These are phyloP conservation scores for Pocillopora damicornis DNA, from an alignment of 64 coral and sea anemone genomes.

Conservation along the genomic window DNA sequence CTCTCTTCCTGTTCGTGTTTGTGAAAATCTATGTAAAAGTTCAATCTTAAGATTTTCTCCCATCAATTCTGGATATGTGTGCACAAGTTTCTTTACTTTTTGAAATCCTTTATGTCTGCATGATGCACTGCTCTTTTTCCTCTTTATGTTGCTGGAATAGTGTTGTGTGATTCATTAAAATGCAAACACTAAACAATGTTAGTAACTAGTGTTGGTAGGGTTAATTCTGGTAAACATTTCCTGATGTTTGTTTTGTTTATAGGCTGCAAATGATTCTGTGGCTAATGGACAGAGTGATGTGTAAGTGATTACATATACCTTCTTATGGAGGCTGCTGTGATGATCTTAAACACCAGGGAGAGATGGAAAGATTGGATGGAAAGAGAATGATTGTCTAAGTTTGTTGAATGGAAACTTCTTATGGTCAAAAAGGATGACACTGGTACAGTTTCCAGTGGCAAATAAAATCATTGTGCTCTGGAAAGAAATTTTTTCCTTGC, in stretches of 20 bases:
- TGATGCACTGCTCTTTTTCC: not conserved
- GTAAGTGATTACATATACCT: not conserved
- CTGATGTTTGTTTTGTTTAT: not conserved
- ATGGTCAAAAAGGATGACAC: too few relatives aligned
- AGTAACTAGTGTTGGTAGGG: too few relatives aligned
- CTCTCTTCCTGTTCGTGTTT: not conserved
- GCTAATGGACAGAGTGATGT: constrained; percentile 21
- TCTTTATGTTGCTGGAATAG: not conserved
- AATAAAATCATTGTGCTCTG: too few relatives aligned
- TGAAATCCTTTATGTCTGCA: not conserved
- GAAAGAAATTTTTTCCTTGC: too few relatives aligned
- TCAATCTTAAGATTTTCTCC: not conserved
- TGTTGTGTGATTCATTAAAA: not conserved
- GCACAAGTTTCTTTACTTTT: not conserved
- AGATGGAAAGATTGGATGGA: too few relatives aligned
- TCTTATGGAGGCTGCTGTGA: not conserved
- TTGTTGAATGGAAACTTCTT: too few relatives aligned
- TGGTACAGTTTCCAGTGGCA: too few relatives aligned
- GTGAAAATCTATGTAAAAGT: not conserved
- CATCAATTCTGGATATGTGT: not conserved
- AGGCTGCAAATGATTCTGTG: constrained; percentile 11
- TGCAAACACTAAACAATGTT: not conserved
- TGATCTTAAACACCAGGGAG: too few relatives aligned
- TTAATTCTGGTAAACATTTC: too few relatives aligned
- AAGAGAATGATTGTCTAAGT: too few relatives aligned